phyloP scores from a whole-genome alignment of 2,888 invertebrate species.

The Chaetoderma sp. region DNA sequence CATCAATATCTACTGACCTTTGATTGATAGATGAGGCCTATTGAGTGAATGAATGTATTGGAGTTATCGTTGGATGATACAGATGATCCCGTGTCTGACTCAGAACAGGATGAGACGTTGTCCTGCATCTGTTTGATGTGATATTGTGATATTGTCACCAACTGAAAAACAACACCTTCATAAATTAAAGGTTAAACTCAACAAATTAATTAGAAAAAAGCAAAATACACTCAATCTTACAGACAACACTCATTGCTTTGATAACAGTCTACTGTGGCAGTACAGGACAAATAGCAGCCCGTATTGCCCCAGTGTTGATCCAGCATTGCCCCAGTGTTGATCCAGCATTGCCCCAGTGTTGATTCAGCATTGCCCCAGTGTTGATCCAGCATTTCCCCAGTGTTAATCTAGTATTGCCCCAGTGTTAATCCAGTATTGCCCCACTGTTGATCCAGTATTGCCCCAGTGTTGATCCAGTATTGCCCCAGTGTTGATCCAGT shows the following conservation, averaged over 20 bases:
- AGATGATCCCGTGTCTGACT: slow-evolving; percentile 50
- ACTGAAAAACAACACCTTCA: slow-evolving; percentile 37
- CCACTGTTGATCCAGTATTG: too few species aligned
- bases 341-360: too few species aligned
- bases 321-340: too few species aligned
- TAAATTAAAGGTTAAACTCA: not conserved
- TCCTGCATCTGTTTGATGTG: slow-evolving; percentile 62
- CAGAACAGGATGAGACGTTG: slow-evolving; percentile 50
- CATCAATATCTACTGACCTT: too few species aligned
- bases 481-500: too few species aligned
- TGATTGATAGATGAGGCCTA: slow-evolving; percentile 58
- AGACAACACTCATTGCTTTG: not conserved
- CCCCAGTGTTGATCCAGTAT: too few species aligned
- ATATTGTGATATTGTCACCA: slow-evolving; percentile 61
- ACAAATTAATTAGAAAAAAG: slow-evolving; percentile 10
- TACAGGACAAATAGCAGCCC: not conserved
- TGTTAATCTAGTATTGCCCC: too few species aligned
- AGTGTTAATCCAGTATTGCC: too few species aligned
- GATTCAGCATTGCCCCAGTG: too few species aligned
- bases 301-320: too few species aligned
- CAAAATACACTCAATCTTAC: slow-evolving; percentile 4
- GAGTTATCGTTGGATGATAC: slow-evolving; percentile 48
- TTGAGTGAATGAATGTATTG: slow-evolving; percentile 47
- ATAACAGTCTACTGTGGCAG: not conserved
- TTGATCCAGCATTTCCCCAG: too few species aligned